Percentiles rank a stretch among this genome's conserved stretches.
Evolutionary conservation across 92 coral and sea anemone genomes (phyloP).

Genomic region (Scolanthus callimorphus): DNA sequence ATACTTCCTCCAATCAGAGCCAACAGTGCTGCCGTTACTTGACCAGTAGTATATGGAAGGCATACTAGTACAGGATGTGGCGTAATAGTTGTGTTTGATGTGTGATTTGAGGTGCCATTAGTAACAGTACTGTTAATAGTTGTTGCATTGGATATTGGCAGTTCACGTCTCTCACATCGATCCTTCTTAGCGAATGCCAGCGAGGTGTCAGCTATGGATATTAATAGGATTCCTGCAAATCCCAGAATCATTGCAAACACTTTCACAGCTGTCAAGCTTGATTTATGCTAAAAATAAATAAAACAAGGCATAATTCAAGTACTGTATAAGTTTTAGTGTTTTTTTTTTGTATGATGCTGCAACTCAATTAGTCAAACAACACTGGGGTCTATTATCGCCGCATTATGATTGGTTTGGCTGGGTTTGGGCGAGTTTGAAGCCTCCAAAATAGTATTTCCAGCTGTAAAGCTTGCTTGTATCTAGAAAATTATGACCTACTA

Average conservation of each 20-base stretch:
- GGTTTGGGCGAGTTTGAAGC: too few species aligned
- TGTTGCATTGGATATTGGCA: constrained; percentile 2
- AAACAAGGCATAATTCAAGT: not conserved
- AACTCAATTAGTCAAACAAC: too few species aligned
- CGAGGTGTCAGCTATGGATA: constrained; percentile 46
- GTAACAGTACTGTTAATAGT: not conserved
- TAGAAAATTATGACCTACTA: too few species aligned
- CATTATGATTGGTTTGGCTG: too few species aligned
- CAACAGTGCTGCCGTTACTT: constrained; percentile 48
- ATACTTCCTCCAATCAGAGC: constrained; percentile 78
- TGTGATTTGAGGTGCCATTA: not conserved
- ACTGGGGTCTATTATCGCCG: too few species aligned
- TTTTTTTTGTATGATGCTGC: too few species aligned
- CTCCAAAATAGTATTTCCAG: too few species aligned
- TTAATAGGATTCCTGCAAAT: constrained; percentile 49
- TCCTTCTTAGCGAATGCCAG: too few species aligned
- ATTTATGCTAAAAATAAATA: constrained; percentile 22
- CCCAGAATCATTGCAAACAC: constrained; percentile 61
- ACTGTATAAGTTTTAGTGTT: too few species aligned
- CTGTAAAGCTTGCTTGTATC: too few species aligned
- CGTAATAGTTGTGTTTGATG: not conserved
- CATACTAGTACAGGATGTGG: constrained; percentile 3
- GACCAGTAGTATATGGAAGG: constrained; percentile 25
- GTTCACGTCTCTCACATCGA: not conserved
- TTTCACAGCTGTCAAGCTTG: constrained; percentile 30